Percentiles rank a stretch among this genome's conserved stretches.
Evolutionary conservation across 2,888 invertebrate species (phyloP).

Genomic region (Pterobdella sp.): DNA sequence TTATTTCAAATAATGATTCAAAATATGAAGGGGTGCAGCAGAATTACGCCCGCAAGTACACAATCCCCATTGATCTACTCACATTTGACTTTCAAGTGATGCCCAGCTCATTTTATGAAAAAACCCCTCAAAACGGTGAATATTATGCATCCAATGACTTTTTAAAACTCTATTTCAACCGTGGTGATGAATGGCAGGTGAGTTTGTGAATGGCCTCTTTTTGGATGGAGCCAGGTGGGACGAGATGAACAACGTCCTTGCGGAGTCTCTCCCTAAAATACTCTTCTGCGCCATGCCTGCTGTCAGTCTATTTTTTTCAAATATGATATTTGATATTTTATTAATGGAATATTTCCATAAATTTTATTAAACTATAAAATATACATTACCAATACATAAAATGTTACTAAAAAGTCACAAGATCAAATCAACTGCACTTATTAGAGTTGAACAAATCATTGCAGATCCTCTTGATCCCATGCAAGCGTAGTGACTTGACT

Average conservation of each 20-base stretch:
- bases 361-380: neutral
- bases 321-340: neutral
- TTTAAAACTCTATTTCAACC: neutral
- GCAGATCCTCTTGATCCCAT: slow-evolving; percentile 75
- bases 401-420: neutral
- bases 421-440: neutral
- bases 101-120: slow-evolving; percentile 25
- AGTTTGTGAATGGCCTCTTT: slow-evolving; percentile 51
- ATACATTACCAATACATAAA: neutral
- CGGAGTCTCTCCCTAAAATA: slow-evolving; percentile 74
- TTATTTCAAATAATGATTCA: too few relatives aligned
- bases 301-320: slow-evolving; percentile 43
- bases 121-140: slow-evolving; percentile 13
- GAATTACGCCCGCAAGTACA: slow-evolving; percentile 53
- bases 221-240: slow-evolving; percentile 54
- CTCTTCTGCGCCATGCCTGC: slow-evolving; percentile 72
- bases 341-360: neutral
- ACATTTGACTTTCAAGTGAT: slow-evolving; percentile 57
- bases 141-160: neutral
- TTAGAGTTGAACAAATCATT: neutral
- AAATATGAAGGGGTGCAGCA: slow-evolving; percentile 61
- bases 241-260: slow-evolving; percentile 54
- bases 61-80: slow-evolving; percentile 53
- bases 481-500: slow-evolving; percentile 60
- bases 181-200: slow-evolving; percentile 43